A percentile compares a stretch with the other conserved stretches of the same genome.
phyloP scores from a whole-genome alignment of 2,113 vertebrate genomes.

The Mastomys natalensis region DNA sequence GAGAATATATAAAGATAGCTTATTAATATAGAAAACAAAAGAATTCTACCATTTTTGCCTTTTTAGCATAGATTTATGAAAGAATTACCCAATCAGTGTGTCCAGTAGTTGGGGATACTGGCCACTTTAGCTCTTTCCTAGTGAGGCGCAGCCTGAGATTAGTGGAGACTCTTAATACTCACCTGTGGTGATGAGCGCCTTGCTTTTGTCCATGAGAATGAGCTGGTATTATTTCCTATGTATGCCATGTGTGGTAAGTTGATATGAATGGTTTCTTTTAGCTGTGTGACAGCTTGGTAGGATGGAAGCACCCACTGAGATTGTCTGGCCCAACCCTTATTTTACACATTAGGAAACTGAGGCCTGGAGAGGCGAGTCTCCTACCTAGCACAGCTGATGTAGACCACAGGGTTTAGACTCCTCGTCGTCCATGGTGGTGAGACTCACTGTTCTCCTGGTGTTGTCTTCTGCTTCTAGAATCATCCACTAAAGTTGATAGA shows the following conservation, averaged over 20 bases:
- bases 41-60: constrained; percentile 45
- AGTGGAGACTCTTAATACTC: background rate
- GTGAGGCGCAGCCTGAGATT: background rate
- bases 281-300: background rate
- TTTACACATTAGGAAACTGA: background rate
- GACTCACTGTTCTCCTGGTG: background rate
- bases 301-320: background rate
- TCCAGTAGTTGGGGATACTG: background rate
- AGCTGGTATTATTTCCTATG: background rate
- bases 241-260: rapidly evolving
- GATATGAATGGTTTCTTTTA: background rate
- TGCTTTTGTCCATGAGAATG: background rate
- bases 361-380: background rate
- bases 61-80: constrained; percentile 29
- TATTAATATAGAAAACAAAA: background rate
- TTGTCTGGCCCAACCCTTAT: background rate
- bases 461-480: background rate
- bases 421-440: background rate
- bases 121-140: background rate
- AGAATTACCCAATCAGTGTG: background rate
- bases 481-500: background rate
- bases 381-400: background rate
- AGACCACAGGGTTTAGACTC: background rate
- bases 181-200: background rate
- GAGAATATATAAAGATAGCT: background rate